Conservation (phyloP, 2,888 invertebrate species). For the Lithophane leautieri region DNA sequence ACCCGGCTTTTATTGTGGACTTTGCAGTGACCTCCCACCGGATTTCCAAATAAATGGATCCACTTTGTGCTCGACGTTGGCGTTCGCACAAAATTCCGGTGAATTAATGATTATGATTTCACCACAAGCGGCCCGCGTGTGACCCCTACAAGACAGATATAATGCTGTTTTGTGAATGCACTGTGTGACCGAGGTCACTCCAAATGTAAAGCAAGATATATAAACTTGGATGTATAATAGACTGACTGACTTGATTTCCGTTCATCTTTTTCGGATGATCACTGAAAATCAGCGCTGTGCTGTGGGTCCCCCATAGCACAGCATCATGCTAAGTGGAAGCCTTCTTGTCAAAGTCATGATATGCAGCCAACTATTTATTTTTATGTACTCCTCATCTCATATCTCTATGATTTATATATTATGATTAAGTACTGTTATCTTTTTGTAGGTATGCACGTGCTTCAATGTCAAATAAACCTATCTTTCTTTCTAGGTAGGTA, state of each 20-base stretch:
- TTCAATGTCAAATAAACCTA: no score
- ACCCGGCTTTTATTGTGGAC: slow-evolving; percentile 89
- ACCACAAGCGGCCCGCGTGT: slow-evolving; percentile 64
- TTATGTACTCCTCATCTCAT: no score
- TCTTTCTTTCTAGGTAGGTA: background rate
- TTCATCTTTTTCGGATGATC: no score
- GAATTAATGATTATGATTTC: slow-evolving; percentile 80
- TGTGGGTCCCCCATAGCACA: no score
- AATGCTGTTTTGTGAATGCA: slow-evolving; percentile 37
- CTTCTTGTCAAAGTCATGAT: no score
- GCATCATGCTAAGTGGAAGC: no score
- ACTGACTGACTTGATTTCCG: no score
- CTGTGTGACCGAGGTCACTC: slow-evolving; percentile 4
- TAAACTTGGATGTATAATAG: background rate
- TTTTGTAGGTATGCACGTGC: no score
- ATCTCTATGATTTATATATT: no score
- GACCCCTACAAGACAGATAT: slow-evolving; percentile 37
- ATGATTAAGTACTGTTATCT: no score
- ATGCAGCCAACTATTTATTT: no score
- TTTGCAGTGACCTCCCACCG: slow-evolving; percentile 87
- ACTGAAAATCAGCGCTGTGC: no score
- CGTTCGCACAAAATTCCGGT: slow-evolving; percentile 76
- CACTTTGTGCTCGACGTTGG: slow-evolving; percentile 82
- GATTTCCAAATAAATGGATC: slow-evolving; percentile 87
- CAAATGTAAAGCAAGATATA: slow-evolving; percentile 3